Base-by-base conservation (phyloP, 2,888 invertebrate genomes). In the Osedax frankpressi region DNA sequence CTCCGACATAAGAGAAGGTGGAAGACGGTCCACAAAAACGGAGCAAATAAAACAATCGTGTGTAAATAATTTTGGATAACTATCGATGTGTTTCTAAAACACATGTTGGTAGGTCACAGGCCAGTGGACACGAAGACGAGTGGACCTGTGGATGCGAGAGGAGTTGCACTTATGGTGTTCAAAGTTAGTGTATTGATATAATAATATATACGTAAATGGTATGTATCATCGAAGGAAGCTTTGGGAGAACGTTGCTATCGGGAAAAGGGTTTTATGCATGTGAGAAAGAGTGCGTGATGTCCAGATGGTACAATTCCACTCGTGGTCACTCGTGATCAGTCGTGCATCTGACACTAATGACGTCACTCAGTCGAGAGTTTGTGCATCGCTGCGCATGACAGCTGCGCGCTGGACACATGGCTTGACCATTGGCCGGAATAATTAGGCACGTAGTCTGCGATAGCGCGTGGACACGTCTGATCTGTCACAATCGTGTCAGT, bases 361-460 rank as follows among this genome's bases (percentile, higher is more conserved):
- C 65, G 65, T 65, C 65, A 65, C 65, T 65, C 65, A 65, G 65
- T 65, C 65, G 65, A 65, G 65, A 65, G 65, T 24, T 65, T 65
- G n/a, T 65, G 65, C 65, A 24, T 65, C 65, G 65, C 19, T 65
- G 65, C 65, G 65, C 65, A 65, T 65, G 65, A 65, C 65, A 65
- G 65, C 65, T 65, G 65, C 65, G 65, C 65, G 65, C 65, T 65
- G 65, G 65, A 65, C 65, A 65, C 65, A 19, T 19, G 0, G 65
- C 19, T 65, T 65, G 65, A 65, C 65, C 65, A 65, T 24, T 65
- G 65, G 65, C 65, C 65, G 65, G 65, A 65, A 65, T 65, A 65
- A 65, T 65, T 65, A 65, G 65, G 24, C 24, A 24, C 65, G 65
- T 11, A 65, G 24, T 65, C 65, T 65, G 65, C 65, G 65, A n/a